Evolutionary conservation across 2,888 invertebrate genomes (phyloP), one percentile per base, ranked within the genome.

Genomic region (Oxycera nigricornis): DNA sequence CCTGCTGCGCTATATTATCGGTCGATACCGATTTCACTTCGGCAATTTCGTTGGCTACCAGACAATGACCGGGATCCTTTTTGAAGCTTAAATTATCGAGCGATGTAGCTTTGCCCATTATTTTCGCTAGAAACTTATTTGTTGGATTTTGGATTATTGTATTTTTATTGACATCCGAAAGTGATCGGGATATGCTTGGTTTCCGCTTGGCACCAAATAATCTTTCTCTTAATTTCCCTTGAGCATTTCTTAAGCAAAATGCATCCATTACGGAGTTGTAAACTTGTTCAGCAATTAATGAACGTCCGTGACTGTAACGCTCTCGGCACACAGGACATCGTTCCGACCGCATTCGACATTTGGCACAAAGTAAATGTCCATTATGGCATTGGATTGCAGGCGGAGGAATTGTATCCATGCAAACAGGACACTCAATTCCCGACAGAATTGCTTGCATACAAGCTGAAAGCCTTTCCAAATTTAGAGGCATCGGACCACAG

Each of bases 311-410:
- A 31, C 82, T 83, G 74, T 88, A 87, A 77, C 86, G 86, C 55
- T 89, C 87, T 50, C 91, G 86, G 79, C 91, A 91, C 2, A 90
- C 87, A 0, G 91, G 91, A 81, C 91, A 91, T 74, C 86, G 86
- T 76, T 88, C 86, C 22, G 89, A 87, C 80, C 88, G 89, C 17
- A 88, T 84, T 78, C 89, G 87, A 79, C 91, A 91, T 75, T 86
- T 86, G 39, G 87, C 85, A 81, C 91, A 91, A 59, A 90, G 86
- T 76, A 91, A 85, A 81, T 91, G 91, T 0, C 91, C 91, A 79
- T 90, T 89, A 73, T 89, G 88, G 79, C 91, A 91, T 80, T 91
- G 90, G 77, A 89, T 87, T 0, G 88, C 88, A 2, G 91, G 91
- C 11, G 90, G 88, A 46, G 86, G 81, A 75, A 90, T 89, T 72